These are phyloP conservation scores for Thripadectes ignobilis DNA, from an alignment of 2,797 vertebrate genomes.

Conservation along the genomic window DNA sequence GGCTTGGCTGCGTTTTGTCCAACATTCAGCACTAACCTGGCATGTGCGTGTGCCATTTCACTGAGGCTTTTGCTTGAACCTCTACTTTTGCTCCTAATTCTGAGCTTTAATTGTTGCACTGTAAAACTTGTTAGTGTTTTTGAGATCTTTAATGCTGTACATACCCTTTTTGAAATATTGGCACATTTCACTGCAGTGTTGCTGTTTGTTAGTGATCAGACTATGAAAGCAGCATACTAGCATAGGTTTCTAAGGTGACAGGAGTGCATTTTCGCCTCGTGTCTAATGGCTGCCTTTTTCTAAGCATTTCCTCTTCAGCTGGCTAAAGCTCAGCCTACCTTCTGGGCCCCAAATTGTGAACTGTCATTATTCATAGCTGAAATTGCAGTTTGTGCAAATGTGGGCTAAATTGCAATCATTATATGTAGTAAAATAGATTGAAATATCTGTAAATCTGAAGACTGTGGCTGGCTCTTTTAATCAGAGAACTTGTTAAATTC, in stretches of 20 bases:
- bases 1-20: conserved; percentile 38
- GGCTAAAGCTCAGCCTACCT: neutral
- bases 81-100: conserved; percentile 19
- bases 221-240: neutral
- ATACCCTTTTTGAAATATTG: conserved; percentile 43
- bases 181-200: neutral
- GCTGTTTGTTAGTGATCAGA: conserved; percentile 17
- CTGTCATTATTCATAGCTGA: conserved; percentile 53
- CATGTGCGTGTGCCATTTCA: neutral
- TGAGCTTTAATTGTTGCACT: conserved; percentile 31
- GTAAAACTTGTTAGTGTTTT: conserved; percentile 9
- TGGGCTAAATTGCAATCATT: conserved; percentile 58
- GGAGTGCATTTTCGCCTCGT: neutral
- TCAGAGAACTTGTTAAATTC: conserved; percentile 58
- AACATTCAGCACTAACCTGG: neutral
- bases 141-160: neutral
- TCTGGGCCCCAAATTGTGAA: conserved; percentile 46
- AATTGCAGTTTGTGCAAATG: conserved; percentile 55
- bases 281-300: neutral
- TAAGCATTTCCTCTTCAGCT: neutral
- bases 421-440: conserved; percentile 55
- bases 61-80: neutral
- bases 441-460: conserved; percentile 68
- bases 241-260: neutral
- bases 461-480: conserved; percentile 71